Evolutionary conservation across 2,797 vertebrate species (phyloP), one percentile per base, ranked within the genome.

Genomic region (Pipistrellus nathusii): DNA sequence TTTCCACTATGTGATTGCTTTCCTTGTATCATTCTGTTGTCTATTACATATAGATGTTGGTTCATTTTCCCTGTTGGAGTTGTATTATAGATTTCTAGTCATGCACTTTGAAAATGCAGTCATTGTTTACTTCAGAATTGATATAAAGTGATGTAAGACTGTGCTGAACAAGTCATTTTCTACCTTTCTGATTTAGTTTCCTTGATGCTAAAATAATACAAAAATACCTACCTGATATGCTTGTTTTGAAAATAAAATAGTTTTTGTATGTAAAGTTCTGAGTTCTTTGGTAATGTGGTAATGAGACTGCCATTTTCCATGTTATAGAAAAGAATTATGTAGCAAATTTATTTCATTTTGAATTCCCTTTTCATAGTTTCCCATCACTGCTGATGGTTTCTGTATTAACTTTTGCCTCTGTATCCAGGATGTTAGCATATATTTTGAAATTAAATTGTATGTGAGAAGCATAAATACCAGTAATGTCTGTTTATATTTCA

Each of bases 291-390:
- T 59, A 55, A 55, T 55, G 53, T 55, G 53, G 53, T 55, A 32
- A 86, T 48, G 62, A 86, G 32, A 90, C 77, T 83, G 17, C 55
- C 17, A 30, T 77, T 66, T 77, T 82, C 38, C 57, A n/a, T 85
- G 59, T 86, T 86, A 59, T n/a, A 21, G 32, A 85, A 88, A 80
- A 80, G 80, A 91, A 68, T 88, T 77, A 83, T 46, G 12, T 46
- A 87, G 41, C 71, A 77, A 83, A 59, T 68, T 72, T 91, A 84
- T 88, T 86, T 86, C 53, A 81, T 57, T 55, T 85, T 69, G 27
- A 80, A 81, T 41, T 41, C 27, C 55, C 14, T 91, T 91, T 90
- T 57, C 48, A 77, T 68, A 23, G 17, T 68, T 93, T 91, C 17
- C 62, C 3, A 66, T 72, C 66, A 53, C 76, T 73, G 41, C 55